Evolutionary conservation across 1,140 invertebrate genomes (phyloP).

Genomic region (Microplitis demolitor): DNA sequence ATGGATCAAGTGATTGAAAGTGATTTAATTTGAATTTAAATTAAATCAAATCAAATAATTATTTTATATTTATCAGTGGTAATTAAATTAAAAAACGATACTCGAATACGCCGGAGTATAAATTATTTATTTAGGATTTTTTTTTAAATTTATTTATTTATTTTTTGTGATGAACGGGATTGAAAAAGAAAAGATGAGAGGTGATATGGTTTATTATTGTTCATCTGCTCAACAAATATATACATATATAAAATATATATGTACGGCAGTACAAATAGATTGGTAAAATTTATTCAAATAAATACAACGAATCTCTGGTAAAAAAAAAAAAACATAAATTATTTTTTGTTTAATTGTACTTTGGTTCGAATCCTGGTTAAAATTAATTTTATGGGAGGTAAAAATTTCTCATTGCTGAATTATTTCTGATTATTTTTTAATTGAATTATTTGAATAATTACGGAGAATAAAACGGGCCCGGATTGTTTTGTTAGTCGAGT

Average conservation of each 20-base stretch:
- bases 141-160: not conserved
- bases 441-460: conserved; percentile 42
- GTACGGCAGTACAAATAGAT: conserved; percentile 23
- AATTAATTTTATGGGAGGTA: conserved; percentile 10
- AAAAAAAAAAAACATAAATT: conserved; percentile 10
- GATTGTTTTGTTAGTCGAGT: not conserved
- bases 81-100: not conserved
- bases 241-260: not conserved
- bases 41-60: not conserved
- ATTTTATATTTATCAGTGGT: not conserved
- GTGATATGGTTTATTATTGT: conserved; percentile 9
- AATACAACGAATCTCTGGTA: conserved; percentile 32
- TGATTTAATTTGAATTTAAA: not conserved
- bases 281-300: conserved; percentile 32
- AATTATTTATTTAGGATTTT: not conserved
- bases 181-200: conserved; percentile 8
- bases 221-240: conserved; percentile 1
- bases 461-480: conserved; percentile 19
- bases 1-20: too few relatives aligned
- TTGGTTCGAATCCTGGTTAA: conserved; percentile 6
- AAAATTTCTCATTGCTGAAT: conserved; percentile 32
- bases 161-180: not conserved
- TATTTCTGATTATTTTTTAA: not conserved
- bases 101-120: too few relatives aligned
- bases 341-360: not conserved